Percentiles rank a stretch among this genome's conserved stretches.
Conservation (phyloP, 2,113 vertebrate genomes). For the Rhynchomys soricoides region DNA sequence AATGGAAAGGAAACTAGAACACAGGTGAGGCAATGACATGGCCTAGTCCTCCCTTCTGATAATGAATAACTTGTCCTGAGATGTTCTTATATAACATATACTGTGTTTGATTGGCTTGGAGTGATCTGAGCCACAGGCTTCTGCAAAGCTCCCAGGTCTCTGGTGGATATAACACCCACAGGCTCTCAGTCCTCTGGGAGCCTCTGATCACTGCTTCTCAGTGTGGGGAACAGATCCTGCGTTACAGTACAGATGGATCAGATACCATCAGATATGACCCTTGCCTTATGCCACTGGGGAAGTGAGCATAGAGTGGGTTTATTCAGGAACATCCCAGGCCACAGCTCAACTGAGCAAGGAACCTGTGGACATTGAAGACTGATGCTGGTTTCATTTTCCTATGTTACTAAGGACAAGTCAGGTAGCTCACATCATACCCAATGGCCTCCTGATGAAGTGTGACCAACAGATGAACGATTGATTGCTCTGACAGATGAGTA, state of each 20-base stretch:
- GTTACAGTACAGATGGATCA: not conserved
- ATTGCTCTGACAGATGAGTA: not conserved
- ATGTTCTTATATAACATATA: not conserved
- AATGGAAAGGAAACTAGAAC: not conserved
- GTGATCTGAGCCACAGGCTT: not conserved
- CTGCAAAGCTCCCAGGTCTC: not conserved
- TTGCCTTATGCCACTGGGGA: not conserved
- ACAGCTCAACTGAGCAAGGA: too few relatives aligned
- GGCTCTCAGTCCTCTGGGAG: not conserved
- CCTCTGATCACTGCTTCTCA: not conserved
- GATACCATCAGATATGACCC: not conserved
- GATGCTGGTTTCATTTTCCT: not conserved
- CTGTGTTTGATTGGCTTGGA: not conserved
- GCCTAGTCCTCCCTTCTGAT: not conserved
- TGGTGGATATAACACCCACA: not conserved
- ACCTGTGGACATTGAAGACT: too few relatives aligned
- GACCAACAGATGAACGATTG: not conserved
- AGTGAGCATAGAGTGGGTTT: fast-evolving
- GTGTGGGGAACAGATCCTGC: not conserved
- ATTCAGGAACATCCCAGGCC: not conserved
- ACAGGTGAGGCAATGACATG: not conserved
- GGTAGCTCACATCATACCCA: fast-evolving
- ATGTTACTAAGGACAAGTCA: not conserved
- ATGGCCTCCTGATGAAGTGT: not conserved
- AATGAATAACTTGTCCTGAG: not conserved